These are phyloP conservation scores for Strix uralensis DNA, from an alignment of 2,113 vertebrate genomes.

Conservation along the genomic window DNA sequence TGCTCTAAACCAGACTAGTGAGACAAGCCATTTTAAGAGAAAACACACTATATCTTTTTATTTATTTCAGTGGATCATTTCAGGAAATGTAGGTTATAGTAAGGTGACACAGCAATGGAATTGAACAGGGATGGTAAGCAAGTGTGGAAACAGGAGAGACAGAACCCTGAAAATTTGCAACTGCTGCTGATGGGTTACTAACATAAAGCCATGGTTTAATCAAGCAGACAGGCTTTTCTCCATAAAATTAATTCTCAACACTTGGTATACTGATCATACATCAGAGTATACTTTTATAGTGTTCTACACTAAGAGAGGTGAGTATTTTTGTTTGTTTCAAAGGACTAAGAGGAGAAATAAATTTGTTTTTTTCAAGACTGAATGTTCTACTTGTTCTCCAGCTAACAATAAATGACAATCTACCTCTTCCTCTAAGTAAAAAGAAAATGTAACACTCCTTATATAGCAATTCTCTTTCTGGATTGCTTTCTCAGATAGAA, in stretches of 20 bases:
- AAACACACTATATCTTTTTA: neutral
- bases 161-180: neutral
- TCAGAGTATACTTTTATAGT: neutral
- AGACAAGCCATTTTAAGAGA: neutral
- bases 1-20: neutral
- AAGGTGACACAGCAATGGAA: neutral
- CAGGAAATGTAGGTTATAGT: neutral
- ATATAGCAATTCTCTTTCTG: neutral
- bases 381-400: neutral
- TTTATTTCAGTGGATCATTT: slow-evolving; percentile 4
- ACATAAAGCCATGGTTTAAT: neutral
- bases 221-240: neutral
- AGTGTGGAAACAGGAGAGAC: neutral
- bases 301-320: neutral
- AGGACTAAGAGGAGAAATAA: neutral
- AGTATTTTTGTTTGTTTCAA: neutral
- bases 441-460: neutral
- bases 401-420: neutral
- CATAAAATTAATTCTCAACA: neutral
- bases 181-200: neutral
- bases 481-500: neutral
- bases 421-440: neutral
- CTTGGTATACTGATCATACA: neutral
- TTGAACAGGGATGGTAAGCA: neutral
- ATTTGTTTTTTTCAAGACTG: neutral